Base-by-base conservation (phyloP, 2,797 vertebrate genomes). In the Amblyraja radiata region DNA sequence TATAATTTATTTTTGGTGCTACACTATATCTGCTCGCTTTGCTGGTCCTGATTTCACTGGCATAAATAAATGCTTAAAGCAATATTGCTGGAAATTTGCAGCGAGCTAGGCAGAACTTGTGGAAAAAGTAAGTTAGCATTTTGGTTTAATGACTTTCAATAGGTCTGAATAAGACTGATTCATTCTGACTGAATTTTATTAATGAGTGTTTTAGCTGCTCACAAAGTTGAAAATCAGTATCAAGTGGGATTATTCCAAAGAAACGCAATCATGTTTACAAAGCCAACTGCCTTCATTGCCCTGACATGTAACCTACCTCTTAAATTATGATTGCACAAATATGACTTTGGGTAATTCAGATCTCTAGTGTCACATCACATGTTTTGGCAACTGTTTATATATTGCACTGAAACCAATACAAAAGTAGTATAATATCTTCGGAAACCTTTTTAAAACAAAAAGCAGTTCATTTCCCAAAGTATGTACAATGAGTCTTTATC, bases 261-360 rank as follows among this genome's bases (percentile, higher is more conserved):
- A 92, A 92, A 76, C 76, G 71, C 39, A 92, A 76, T 54, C 25
- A 58, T 16, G 71, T 92, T 76, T 92, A 58, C 39, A 92, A 25
- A 92, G 71, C 36, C 90, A 76, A 76, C 71, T 92, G 90, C 90
- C 73, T 92, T 71, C 90, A 92, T 76, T 92, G 46, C 90, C 39
- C 21, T 28, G 36, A 71, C 71, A 21, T 54, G 90, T 92, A 92
- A 92, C 71, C 90, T 92, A 92, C 90, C 90, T 92, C 90, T 92
- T 28, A 46, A 91, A 73, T 73, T 91, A 23, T 25, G 21, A 73
- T 23, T 92, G 71, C 46, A 92, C 68, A 92, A 54, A 25, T 92
- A 54, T 28, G 39, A 14, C 46, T 25, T 76, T 16, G 46, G 39
- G 71, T 58, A n/a, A 46, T 92, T 74, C 90, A 92, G 28, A n/a